Evolutionary conservation across 2,797 vertebrate genomes (phyloP).

Genomic region (Anniella stebbinsi): DNA sequence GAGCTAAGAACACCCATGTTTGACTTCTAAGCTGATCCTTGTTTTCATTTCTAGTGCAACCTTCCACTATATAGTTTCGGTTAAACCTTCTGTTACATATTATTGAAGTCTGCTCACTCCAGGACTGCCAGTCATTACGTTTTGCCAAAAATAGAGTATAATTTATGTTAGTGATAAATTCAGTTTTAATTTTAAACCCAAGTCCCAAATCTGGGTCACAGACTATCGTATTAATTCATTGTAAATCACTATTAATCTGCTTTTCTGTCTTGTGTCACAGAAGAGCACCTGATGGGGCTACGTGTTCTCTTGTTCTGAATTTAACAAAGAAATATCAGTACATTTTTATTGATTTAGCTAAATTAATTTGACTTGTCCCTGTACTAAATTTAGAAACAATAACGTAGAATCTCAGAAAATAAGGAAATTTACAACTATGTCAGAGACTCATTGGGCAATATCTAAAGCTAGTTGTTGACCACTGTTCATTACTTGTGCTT

Average conservation of each 20-base stretch:
- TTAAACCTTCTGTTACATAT: not conserved
- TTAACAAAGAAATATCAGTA: not conserved
- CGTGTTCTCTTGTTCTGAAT: not conserved
- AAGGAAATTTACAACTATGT: not conserved
- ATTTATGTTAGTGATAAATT: not conserved
- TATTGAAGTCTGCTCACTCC: not conserved
- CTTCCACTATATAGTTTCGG: not conserved
- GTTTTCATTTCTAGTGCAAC: not conserved
- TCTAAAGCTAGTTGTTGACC: not conserved
- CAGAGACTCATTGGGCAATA: no score
- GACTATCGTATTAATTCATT: not conserved
- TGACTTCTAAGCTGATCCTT: not conserved
- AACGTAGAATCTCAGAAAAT: not conserved
- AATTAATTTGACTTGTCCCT: not conserved
- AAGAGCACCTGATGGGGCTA: not conserved
- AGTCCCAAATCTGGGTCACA: no score
- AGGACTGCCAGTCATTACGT: no score
- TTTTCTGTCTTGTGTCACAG: not conserved
- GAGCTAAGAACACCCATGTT: not conserved
- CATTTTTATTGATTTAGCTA: not conserved
- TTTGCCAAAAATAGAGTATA: no score
- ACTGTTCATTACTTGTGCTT: no score
- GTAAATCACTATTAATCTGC: not conserved
- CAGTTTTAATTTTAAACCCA: not conserved
- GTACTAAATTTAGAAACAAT: not conserved